Base-by-base conservation (phyloP, 2,113 vertebrate genomes). In the Pao palembangensis region DNA sequence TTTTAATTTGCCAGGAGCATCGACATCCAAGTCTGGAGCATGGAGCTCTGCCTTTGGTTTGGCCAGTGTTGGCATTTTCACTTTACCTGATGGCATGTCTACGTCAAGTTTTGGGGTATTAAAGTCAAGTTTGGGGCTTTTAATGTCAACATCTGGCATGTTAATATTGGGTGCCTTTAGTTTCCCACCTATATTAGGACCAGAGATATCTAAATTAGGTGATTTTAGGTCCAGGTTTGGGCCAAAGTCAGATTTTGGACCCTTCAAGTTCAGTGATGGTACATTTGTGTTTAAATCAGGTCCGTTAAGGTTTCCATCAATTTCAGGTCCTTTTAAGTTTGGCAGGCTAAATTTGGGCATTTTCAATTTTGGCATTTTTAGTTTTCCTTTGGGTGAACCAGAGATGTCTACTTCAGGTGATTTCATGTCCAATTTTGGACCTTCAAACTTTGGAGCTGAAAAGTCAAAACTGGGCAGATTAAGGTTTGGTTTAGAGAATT, bases 321-420 rank as follows among this genome's bases (percentile, higher is more conserved):
- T 20, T 2, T 83, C 69, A 19, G 85, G 85, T 16, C 73, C 71
- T 56, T 80, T 85, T 6, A 80, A 14, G 10, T 19, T 21, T 14
- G 82, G 77, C 0, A 71, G 0, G 4, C 1, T 55, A 7, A 85
- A 8, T 68, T 83, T 82, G 0, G 83, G 84, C 80, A 71, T 82
- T 48, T 85, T 87, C 0, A 84, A 0, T 64, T 88, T 84, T 0
- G 84, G 84, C 50, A 67, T 58, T 55, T 81, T 87, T 0, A 83
- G 6, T 18, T 82, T 82, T 17, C 52, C 14, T 15, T 78, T 58
- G 0, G 82, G 79, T 16, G 70, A 74, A 20, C 57, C 73, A 53
- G 75, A 67, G 1, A 76, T 6, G 0, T 61, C 62, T n/a, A 78
- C 19, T 34, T 70, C 25, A 43, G 83, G 80, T 47, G 15, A 17